A percentile compares a stretch with the other conserved stretches of the same genome.
phyloP scores from a whole-genome alignment of 1,140 invertebrate genomes.

The Pseudomyrmex flavicornis region DNA sequence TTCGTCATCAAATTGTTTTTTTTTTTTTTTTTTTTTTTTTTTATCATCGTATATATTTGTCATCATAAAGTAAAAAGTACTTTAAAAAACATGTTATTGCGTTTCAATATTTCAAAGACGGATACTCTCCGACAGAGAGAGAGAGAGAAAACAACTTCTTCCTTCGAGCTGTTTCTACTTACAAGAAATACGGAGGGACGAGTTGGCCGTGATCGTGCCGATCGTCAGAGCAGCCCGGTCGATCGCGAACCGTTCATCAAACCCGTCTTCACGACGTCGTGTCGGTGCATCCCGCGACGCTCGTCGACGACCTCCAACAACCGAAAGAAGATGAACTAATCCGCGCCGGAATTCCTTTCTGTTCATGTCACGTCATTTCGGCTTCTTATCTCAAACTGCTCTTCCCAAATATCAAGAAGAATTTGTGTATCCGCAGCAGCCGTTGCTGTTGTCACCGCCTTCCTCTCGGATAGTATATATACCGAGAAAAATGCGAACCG shows the following conservation, averaged over 20 bases:
- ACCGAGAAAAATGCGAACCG: slow-evolving; percentile 20
- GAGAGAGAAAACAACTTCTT: not conserved
- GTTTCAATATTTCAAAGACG: not conserved
- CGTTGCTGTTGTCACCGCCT: too few relatives aligned
- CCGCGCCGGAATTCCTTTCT: slow-evolving; percentile 11
- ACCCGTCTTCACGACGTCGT: slow-evolving; percentile 22
- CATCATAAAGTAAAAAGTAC: too few relatives aligned
- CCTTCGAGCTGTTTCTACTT: slow-evolving; percentile 37
- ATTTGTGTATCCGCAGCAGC: too few relatives aligned
- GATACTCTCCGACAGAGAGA: not conserved
- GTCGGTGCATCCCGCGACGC: slow-evolving; percentile 34
- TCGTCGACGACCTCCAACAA: not conserved
- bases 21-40: not conserved
- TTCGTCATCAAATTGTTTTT: not conserved
- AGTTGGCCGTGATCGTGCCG: slow-evolving; percentile 4
- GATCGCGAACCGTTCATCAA: slow-evolving; percentile 52
- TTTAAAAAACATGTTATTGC: too few relatives aligned
- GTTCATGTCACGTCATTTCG: slow-evolving; percentile 40
- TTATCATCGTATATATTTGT: too few relatives aligned
- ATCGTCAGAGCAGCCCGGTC: slow-evolving; percentile 38
- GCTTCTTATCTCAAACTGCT: not conserved
- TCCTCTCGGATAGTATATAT: too few relatives aligned
- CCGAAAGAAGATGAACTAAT: slow-evolving; percentile 31
- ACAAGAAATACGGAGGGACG: slow-evolving; percentile 32
- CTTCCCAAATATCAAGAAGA: not conserved